phyloP scores from a whole-genome alignment of 2,113 vertebrate species.

The Sturnus vulgaris region DNA sequence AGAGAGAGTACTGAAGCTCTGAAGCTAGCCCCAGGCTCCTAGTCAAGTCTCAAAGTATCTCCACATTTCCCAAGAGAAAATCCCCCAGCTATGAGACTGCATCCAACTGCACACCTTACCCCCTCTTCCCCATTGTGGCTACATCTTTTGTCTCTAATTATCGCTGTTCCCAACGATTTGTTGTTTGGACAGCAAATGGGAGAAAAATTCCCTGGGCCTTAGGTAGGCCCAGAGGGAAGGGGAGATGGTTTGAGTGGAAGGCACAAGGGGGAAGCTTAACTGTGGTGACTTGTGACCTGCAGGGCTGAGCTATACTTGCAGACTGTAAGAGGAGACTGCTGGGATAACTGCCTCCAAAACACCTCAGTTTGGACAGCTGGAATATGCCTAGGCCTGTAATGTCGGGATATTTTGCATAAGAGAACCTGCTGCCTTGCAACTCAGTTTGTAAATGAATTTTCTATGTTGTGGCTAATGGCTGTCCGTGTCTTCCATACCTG shows the following conservation, averaged over 20 bases:
- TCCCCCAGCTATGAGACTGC: background rate
- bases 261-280: background rate
- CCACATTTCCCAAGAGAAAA: background rate
- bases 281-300: background rate
- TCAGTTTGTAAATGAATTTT: background rate
- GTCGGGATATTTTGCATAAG: background rate
- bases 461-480: background rate
- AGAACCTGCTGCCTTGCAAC: background rate
- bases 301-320: background rate
- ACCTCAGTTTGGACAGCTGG: background rate
- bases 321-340: background rate
- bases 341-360: background rate
- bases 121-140: background rate
- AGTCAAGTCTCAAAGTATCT: background rate
- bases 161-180: background rate
- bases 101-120: background rate
- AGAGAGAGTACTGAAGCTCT: too few species aligned
- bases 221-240: background rate
- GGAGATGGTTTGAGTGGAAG: background rate
- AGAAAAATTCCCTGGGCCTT: background rate
- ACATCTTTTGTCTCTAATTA: background rate
- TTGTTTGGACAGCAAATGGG: background rate
- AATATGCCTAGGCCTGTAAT: background rate
- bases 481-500: background rate
- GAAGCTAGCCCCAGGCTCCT: too few species aligned